Base-by-base conservation (phyloP, 2,113 vertebrate genomes). In the Larimichthys polyactis region DNA sequence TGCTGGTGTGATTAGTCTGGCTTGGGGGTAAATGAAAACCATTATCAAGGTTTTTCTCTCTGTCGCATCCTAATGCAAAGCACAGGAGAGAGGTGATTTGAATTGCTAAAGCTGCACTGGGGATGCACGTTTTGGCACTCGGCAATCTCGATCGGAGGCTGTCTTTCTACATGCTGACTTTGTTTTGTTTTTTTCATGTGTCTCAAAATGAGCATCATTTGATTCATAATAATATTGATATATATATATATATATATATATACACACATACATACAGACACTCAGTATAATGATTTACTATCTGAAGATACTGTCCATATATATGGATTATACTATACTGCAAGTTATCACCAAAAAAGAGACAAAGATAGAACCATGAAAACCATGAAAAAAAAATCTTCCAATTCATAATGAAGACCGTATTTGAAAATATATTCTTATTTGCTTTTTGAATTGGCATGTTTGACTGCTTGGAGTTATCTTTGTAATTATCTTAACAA, bases 11-110 rank as follows among this genome's bases (percentile, higher is more conserved):
- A 94, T 94, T 93, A 90, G 89, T 92, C 90, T 91, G 85, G 82
- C 91, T 93, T 75, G 91, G 95, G 92, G 93, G 95, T 94, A 93
- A 93, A 94, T 94, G 91, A 93, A 95, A 95, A 93, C 89, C 90
- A 93, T 95, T 94, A 94, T 94, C 89, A 88, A 85, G 89, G 70
- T 82, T 94, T 92, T 90, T 91, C 87, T 93, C 79, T 84, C 79
- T 80, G 84, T 80, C 17, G 58, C 86, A 85, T 93, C 86, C 78
- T 91, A 88, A 91, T 91, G 89, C 86, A 89, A 83, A 84, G 84
- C 89, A 85, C 73, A 82, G 86, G 77, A 84, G 71, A 84, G 86
- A 87, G 83, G 84, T 85, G 84, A 93, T 89, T 93, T 89, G 77
- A 91, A 91, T 93, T 90, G 70, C 79, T 77, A 86, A 88, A 83